Base-by-base conservation (phyloP, 1,140 invertebrate genomes). In the Drosophila insularis region DNA sequence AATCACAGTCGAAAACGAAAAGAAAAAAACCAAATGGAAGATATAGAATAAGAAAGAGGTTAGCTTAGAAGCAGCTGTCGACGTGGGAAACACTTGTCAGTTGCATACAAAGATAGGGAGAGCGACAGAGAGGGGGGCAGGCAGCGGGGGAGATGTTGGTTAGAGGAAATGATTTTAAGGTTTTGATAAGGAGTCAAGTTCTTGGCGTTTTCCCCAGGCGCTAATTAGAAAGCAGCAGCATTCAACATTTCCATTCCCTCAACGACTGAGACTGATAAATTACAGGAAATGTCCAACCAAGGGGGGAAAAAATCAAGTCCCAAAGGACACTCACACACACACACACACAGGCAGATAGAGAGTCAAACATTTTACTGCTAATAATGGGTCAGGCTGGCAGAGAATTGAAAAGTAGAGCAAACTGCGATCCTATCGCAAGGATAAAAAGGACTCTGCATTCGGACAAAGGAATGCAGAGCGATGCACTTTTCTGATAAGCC, bases 401-500 rank as follows among this genome's bases (percentile, higher is more conserved):
- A 35, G 32, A 35, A 61, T 54, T 86, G 68, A 55, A 89, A 87
- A 82, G 80, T 87, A 69, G 82, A 89, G 68, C 82, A 80, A 76
- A 89, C 43, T 46, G 43, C 1, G 82, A 87, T 87, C 80, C 68
- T 46, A 87, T 87, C 79, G 40, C 56, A 74, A 62, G 60, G 56
- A 56, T 59, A 80, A 55, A 65, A 56, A 23, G 37, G 0, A 50
- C 54, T 37, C 43, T 23, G 31, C 50, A n/a, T 8, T 11, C 54
- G 56, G 31, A 67, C 17, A 70, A 71, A 58, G 68, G 53, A 68
- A 66, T 66, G 72, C 63, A 79, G 82, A 70, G 84, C 82, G 76
- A 87, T 87, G 82, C 82, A 87, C 82, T 87, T 68, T 56, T 46
- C 46, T 64, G 82, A 87, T 87, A 87, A 87, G 75, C 39, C 81